A percentile compares a stretch with the other conserved stretches of the same genome.
These are phyloP conservation scores for Halictus ligatus DNA, from an alignment of 2,888 invertebrate genomes.

Conservation along the genomic window DNA sequence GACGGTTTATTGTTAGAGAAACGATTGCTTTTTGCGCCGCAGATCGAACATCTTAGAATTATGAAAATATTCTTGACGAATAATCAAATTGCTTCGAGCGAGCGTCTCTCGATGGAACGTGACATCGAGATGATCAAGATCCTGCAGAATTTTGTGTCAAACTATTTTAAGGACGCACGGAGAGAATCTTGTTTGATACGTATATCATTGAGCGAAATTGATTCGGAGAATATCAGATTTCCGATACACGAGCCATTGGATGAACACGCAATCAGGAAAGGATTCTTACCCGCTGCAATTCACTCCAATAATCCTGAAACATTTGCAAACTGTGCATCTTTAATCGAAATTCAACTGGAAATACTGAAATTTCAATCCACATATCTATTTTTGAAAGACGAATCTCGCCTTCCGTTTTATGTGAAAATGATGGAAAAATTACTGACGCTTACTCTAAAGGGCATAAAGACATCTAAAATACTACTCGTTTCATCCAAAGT, in stretches of 20 bases:
- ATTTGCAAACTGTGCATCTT: not conserved
- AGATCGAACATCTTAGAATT: constrained; percentile 13
- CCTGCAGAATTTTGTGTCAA: not conserved
- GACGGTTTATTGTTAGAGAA: constrained; percentile 38
- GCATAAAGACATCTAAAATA: not conserved
- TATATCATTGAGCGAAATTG: not conserved
- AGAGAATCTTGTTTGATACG: constrained; percentile 7
- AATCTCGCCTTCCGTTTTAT: constrained; percentile 22
- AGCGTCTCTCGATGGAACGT: not conserved
- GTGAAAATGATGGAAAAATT: not conserved
- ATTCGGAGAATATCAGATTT: not conserved
- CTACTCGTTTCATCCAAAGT: not conserved
- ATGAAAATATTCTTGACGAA: constrained; percentile 18
- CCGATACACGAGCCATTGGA: not conserved
- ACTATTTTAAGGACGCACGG: not conserved
- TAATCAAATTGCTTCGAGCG: constrained; percentile 9
- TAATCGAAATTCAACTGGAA: constrained; percentile 1
- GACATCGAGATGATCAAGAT: constrained; percentile 5
- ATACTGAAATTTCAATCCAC: constrained; percentile 8
- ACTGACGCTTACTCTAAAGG: not conserved
- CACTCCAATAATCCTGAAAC: not conserved
- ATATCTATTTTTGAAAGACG: constrained; percentile 17
- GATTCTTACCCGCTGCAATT: not conserved
- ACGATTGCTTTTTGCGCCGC: constrained; percentile 9
- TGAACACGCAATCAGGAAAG: not conserved